Evolutionary conservation across 2,888 invertebrate genomes (phyloP), one percentile per base, ranked within the genome.

Genomic region (Eupithecia subfuscata): DNA sequence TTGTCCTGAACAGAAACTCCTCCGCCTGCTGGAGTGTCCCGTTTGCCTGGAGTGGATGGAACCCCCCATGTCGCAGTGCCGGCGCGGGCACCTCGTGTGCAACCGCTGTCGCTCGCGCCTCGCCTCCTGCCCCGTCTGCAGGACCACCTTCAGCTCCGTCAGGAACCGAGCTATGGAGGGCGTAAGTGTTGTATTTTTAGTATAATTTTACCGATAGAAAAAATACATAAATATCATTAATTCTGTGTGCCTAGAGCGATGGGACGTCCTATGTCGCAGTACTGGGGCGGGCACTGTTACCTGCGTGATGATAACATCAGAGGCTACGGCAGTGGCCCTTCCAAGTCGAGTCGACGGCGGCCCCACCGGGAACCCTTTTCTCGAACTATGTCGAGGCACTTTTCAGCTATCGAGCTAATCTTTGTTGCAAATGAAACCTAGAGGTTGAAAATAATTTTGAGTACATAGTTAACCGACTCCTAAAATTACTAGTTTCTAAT

Each of bases 31-130:
- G 84, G 96, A 96, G 85, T 96, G 96, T 81, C 96, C 96, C 30
- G 95, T 96, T 81, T 96, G 96, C 87, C 90, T 96, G 84, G 96
- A 96, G 84, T 95, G 95, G 88, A 96, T 96, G 89, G 92, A 93
- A 84, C 95, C 96, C 71, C 96, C 96, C 37, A 95, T 96, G 80
- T 91, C 95, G 76, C 96, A 96, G 88, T 96, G 96, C 86, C 95
- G 95, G 12, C 95, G 96, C 84, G 96, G 96, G 0, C 96, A 96
- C 87, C 94, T 96, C 56, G 93, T 96, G 82, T 96, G 96, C 88
- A 89, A 87, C 67, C 90, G 91, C 37, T 96, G 96, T 84, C 95
- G 96, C 82, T 89, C 92, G 69, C 95, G 95, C 48, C 95, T 96
- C 63, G 83, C 91, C 75, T 88, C 93, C 60, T 96, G 96, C 86